These are phyloP conservation scores for Centroberyx gerrardi DNA, from an alignment of 2,797 vertebrate species.

Conservation along the genomic window DNA sequence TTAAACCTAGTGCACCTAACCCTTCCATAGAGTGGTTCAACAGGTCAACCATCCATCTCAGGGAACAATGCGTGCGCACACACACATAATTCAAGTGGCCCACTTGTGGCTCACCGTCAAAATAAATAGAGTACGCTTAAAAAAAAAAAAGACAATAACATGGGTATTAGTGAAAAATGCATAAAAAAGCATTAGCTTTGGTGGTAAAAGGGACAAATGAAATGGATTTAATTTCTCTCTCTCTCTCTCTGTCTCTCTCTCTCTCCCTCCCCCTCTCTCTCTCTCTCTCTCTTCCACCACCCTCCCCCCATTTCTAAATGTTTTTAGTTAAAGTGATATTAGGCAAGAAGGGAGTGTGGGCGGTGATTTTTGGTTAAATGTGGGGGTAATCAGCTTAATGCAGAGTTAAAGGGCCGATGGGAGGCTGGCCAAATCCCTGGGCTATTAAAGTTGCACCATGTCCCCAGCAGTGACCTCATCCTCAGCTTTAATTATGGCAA, in stretches of 20 bases:
- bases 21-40: constrained; percentile 61
- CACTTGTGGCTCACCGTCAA: constrained; percentile 52
- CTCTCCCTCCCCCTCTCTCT: no score
- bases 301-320: constrained; percentile 44
- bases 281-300: constrained; percentile 35
- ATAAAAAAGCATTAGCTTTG: constrained; percentile 26
- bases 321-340: constrained; percentile 81
- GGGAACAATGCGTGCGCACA: constrained; percentile 46
- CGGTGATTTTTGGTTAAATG: constrained; percentile 83
- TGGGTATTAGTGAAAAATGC: constrained; percentile 35
- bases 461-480: constrained; percentile 80
- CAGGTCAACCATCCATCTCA: constrained; percentile 70
- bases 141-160: neutral
- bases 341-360: constrained; percentile 66
- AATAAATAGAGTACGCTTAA: constrained; percentile 40
- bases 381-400: constrained; percentile 87
- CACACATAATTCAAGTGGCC: constrained; percentile 58
- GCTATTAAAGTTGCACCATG: constrained; percentile 80
- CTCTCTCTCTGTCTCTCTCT: no score
- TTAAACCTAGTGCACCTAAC: constrained; percentile 71
- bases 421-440: constrained; percentile 81
- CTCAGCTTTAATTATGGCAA: constrained; percentile 81
- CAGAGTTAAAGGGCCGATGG: constrained; percentile 84
- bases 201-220: constrained; percentile 48
- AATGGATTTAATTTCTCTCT: constrained; percentile 59